Evolutionary conservation across 2,888 invertebrate genomes (phyloP).

Genomic region (Drosophila anceps): DNA sequence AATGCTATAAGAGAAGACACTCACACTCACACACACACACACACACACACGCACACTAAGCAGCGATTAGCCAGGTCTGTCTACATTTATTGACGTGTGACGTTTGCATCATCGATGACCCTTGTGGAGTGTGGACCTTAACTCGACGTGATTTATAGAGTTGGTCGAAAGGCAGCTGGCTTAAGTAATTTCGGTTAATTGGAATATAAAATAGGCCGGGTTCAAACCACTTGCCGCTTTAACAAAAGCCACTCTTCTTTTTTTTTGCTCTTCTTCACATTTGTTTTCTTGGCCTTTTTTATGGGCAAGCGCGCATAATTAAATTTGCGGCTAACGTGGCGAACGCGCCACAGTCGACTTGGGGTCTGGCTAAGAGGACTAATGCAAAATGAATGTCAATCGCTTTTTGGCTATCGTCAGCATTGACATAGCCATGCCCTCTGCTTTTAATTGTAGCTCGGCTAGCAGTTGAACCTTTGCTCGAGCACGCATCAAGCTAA

Average conservation of each 20-base stretch:
- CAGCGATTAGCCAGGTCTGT: constrained; percentile 27
- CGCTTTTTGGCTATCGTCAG: constrained; percentile 41
- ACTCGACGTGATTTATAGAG: constrained; percentile 43
- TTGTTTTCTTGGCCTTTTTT: constrained; percentile 38
- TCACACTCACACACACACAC: constrained; percentile 23
- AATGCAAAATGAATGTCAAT: constrained; percentile 80
- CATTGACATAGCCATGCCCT: constrained; percentile 64
- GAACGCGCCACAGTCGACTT: constrained; percentile 51
- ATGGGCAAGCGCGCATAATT: constrained; percentile 67
- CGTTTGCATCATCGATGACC: constrained; percentile 42
- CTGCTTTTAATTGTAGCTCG: constrained; percentile 60
- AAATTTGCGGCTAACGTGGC: constrained; percentile 66
- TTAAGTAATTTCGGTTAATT: constrained; percentile 74
- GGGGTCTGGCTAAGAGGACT: constrained; percentile 28
- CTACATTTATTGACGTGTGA: constrained; percentile 48
- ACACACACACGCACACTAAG: constrained; percentile 1
- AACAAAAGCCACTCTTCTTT: constrained; percentile 41
- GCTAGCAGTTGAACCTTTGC: constrained; percentile 55
- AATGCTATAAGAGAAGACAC: constrained; percentile 24
- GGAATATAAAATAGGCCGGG: constrained; percentile 64
- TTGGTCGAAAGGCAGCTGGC: constrained; percentile 52
- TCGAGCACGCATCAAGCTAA: constrained; percentile 41
- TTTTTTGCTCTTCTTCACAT: constrained; percentile 11
- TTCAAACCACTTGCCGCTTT: constrained; percentile 42
- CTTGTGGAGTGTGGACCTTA: constrained; percentile 12